Conservation (phyloP, 2,888 invertebrate genomes). For the Phymatocera aterrima region DNA sequence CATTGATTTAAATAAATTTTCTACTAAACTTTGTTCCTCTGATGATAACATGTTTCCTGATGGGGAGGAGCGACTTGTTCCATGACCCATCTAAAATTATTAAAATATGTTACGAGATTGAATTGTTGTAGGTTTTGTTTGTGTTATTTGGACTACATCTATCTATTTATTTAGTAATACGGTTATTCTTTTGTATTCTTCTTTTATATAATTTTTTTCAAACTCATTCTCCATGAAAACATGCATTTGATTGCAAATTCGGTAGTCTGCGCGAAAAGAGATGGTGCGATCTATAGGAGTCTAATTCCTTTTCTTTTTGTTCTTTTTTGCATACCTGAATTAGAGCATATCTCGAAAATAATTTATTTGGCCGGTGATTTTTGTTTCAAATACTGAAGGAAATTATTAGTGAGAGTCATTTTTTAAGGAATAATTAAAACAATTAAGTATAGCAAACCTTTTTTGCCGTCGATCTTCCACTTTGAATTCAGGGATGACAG, state of each 20-base stretch:
- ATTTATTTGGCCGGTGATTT: background rate
- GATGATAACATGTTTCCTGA: conserved; percentile 70
- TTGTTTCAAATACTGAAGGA: background rate
- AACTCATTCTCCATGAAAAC: too few species aligned
- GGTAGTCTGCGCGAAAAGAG: too few species aligned
- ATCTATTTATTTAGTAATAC: too few species aligned
- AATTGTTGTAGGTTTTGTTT: background rate
- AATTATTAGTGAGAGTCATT: background rate
- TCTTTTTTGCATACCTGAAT: too few species aligned
- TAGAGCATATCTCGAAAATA: too few species aligned
- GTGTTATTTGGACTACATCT: too few species aligned
- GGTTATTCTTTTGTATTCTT: too few species aligned
- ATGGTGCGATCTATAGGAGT: too few species aligned
- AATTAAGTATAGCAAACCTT: conserved; percentile 27
- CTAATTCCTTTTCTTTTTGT: too few species aligned
- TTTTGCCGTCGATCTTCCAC: background rate
- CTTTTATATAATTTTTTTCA: too few species aligned
- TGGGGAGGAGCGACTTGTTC: conserved; percentile 68
- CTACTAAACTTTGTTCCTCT: conserved; percentile 70
- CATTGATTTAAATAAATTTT: conserved; percentile 72
- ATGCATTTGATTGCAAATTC: too few species aligned
- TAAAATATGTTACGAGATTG: background rate
- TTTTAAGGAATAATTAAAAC: background rate
- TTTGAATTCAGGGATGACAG: too few species aligned
- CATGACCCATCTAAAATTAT: conserved; percentile 69